A percentile compares a stretch with the other conserved stretches of the same genome.
Evolutionary conservation across 2,888 invertebrate genomes (phyloP).

Genomic region (Ptychoptera albimana): DNA sequence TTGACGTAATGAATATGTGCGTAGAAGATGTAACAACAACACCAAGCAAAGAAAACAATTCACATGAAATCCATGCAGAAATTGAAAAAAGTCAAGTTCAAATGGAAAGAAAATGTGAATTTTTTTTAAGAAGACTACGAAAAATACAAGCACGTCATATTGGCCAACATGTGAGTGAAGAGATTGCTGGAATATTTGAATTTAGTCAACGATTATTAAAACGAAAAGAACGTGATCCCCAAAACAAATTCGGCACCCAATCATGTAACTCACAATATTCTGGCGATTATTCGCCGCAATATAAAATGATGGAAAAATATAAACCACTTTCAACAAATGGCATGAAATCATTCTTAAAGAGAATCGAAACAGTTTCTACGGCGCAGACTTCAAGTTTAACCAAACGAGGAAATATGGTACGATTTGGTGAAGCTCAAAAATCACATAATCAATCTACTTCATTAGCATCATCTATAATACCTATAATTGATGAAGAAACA

Average conservation of each 20-base stretch:
- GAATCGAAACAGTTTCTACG: conserved; percentile 22
- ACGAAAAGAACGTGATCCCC: conserved; percentile 15
- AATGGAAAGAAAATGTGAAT: conserved; percentile 52
- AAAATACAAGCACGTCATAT: conserved; percentile 60
- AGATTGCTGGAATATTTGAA: conserved; percentile 60
- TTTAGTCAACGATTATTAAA: conserved; percentile 41
- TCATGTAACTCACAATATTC: too few species aligned
- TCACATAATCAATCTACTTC: conserved; percentile 15
- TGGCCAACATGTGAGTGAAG: conserved; percentile 63
- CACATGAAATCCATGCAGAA: conserved; percentile 20
- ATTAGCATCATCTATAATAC: conserved; percentile 18
- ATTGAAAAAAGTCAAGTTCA: conserved; percentile 28
- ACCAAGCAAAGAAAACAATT: conserved; percentile 7
- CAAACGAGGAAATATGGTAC: conserved; percentile 17
- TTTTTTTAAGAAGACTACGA: conserved; percentile 52
- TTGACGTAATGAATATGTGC: conserved; percentile 13
- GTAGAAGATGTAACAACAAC: conserved; percentile 10
- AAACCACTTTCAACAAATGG: conserved; percentile 34
- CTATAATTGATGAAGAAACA: conserved; percentile 30
- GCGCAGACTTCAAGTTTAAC: conserved; percentile 16
- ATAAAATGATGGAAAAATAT: conserved; percentile 16
- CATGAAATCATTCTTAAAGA: conserved; percentile 35
- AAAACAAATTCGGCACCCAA: conserved; percentile 1
- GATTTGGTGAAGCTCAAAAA: conserved; percentile 8
- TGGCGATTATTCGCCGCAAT: too few species aligned